Evolutionary conservation across 2,888 invertebrate genomes (phyloP).

Genomic region (Tiliacea citrago): DNA sequence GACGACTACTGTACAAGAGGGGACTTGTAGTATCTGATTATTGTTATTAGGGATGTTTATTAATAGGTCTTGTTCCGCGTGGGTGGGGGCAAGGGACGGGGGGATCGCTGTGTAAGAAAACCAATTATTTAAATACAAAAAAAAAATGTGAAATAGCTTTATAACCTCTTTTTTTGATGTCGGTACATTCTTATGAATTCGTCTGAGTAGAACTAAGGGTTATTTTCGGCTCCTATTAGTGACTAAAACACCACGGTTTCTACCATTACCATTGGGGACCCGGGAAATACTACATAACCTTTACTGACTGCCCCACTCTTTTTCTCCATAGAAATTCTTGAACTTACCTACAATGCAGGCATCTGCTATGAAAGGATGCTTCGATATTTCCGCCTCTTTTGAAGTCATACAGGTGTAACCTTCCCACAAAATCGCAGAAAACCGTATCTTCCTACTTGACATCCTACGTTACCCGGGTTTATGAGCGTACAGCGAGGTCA

Average conservation of each 20-base stretch:
- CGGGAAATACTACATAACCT: background rate
- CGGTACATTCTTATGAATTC: background rate
- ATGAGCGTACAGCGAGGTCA: slow-evolving; percentile 51
- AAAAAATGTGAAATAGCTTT: background rate
- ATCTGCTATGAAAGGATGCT: background rate
- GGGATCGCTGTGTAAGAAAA: too few relatives aligned
- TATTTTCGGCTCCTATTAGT: background rate
- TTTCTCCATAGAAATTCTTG: background rate
- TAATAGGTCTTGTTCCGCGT: too few relatives aligned
- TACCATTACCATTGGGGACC: too few relatives aligned
- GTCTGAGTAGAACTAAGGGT: too few relatives aligned
- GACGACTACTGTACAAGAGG: too few relatives aligned
- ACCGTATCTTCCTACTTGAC: slow-evolving; percentile 11
- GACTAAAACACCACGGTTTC: background rate
- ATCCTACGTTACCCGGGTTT: background rate
- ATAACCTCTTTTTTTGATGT: background rate
- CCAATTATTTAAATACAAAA: background rate
- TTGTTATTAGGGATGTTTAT: too few relatives aligned
- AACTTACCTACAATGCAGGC: background rate
- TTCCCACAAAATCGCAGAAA: background rate
- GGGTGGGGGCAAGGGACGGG: too few relatives aligned
- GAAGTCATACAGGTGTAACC: background rate
- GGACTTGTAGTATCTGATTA: too few relatives aligned
- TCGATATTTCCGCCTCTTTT: background rate
- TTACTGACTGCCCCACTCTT: background rate